A percentile compares a stretch with the other conserved stretches of the same genome.
Conservation (phyloP, 1,140 invertebrate genomes). For the Tenebrio molitor region DNA sequence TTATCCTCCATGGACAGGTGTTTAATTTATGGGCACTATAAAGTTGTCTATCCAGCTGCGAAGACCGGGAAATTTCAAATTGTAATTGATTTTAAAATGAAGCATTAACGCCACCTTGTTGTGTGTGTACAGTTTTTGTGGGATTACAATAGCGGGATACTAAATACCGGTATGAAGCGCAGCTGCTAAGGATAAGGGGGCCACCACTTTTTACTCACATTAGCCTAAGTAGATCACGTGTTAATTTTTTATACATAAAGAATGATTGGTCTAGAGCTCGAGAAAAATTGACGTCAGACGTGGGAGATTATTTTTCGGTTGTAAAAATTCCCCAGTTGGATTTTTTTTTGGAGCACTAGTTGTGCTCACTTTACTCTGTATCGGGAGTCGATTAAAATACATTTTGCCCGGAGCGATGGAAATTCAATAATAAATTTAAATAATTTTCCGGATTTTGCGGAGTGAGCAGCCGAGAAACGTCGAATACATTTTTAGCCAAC, state of each 20-base stretch:
- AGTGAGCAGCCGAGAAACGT: neutral
- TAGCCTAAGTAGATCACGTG: neutral
- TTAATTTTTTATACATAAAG: too few relatives aligned
- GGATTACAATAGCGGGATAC: neutral
- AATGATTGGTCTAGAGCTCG: too few relatives aligned
- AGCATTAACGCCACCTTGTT: conserved; percentile 39
- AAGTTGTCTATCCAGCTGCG: conserved; percentile 47
- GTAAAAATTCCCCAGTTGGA: too few relatives aligned
- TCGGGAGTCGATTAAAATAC: neutral
- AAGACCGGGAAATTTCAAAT: conserved; percentile 41
- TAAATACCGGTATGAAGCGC: neutral
- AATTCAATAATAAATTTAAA: conserved; percentile 7
- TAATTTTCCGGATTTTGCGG: conserved; percentile 10
- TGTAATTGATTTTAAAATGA: conserved; percentile 46
- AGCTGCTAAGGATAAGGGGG: neutral
- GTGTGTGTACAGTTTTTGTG: neutral
- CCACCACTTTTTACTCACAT: neutral
- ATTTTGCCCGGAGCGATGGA: conserved; percentile 1
- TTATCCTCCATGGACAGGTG: conserved; percentile 39
- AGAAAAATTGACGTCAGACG: too few relatives aligned
- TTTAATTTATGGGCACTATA: conserved; percentile 41
- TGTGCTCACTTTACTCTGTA: too few relatives aligned
- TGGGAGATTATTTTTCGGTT: too few relatives aligned
- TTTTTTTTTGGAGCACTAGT: neutral
- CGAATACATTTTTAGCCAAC: neutral